Conservation (phyloP, 2,888 invertebrate genomes). For the Achlya flavicornis region DNA sequence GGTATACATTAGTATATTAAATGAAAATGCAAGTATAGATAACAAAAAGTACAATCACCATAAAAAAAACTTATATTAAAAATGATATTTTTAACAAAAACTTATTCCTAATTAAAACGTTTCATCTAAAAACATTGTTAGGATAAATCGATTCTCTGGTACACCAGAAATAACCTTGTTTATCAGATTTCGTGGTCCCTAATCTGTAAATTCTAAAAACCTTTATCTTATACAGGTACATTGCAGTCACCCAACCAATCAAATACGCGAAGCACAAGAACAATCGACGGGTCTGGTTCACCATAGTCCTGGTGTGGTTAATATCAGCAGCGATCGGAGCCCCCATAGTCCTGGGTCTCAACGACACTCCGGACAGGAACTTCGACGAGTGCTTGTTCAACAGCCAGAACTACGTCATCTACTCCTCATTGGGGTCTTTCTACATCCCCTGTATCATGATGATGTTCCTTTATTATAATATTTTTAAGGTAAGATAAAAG, state of each 20-base stretch:
- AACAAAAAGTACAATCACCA: no score
- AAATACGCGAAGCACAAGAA: constrained; percentile 99
- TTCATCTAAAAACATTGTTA: no score
- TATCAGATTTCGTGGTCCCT: no score
- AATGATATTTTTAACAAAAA: no score
- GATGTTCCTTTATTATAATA: constrained; percentile 98
- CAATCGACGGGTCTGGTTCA: constrained; percentile 96
- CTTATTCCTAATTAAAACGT: no score
- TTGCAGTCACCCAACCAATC: constrained; percentile 99
- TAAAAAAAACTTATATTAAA: no score
- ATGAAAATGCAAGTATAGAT: no score
- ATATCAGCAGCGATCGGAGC: constrained; percentile 96
- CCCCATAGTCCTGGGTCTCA: constrained; percentile 97
- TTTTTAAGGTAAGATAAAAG: constrained; percentile 91
- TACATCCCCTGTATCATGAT: constrained; percentile 99
- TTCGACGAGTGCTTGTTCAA: constrained; percentile 97
- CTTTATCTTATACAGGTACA: constrained; percentile 89
- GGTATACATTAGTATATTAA: no score
- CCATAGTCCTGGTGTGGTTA: constrained; percentile 97
- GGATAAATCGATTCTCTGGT: no score
- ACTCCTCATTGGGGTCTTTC: constrained; percentile 98
- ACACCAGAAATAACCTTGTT: background rate
- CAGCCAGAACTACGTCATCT: constrained; percentile 98
- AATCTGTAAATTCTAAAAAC: no score
- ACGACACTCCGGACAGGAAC: constrained; percentile 94